Percentiles rank a stretch among this genome's conserved stretches.
Evolutionary conservation across 2,113 vertebrate genomes (phyloP).

Genomic region (Bungarus multicinctus): DNA sequence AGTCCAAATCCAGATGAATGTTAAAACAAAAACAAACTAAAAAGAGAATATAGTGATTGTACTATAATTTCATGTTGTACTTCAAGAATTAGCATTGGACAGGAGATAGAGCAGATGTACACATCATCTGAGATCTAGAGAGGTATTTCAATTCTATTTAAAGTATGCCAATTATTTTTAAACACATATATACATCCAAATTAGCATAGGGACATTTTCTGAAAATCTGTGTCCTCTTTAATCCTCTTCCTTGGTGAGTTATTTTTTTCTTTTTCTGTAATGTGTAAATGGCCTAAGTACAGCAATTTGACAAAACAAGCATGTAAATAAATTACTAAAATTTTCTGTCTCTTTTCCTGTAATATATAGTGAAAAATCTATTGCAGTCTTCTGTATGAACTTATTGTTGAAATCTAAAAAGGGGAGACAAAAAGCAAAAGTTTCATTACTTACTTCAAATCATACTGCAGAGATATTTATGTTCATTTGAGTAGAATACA

Average conservation of each 20-base stretch:
- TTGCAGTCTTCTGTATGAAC: neutral
- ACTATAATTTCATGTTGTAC: neutral
- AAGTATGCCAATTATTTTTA: neutral
- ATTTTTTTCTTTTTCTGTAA: neutral
- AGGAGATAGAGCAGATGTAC: neutral
- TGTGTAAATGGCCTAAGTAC: neutral
- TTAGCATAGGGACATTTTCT: neutral
- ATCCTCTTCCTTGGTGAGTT: neutral
- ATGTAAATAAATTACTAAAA: neutral
- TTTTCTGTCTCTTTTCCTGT: neutral
- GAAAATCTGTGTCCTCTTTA: neutral
- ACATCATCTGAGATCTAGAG: neutral
- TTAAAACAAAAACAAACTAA: neutral
- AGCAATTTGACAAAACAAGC: neutral
- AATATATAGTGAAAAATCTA: neutral
- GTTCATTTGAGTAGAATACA: neutral
- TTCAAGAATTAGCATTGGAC: neutral
- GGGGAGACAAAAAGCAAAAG: neutral
- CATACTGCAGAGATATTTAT: neutral
- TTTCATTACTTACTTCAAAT: neutral
- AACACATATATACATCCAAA: neutral
- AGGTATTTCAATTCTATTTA: neutral
- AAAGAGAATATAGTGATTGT: neutral
- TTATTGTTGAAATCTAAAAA: neutral
- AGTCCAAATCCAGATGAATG: neutral